Base-by-base conservation (phyloP, 2,888 invertebrate genomes). In the Phasia obesa region DNA sequence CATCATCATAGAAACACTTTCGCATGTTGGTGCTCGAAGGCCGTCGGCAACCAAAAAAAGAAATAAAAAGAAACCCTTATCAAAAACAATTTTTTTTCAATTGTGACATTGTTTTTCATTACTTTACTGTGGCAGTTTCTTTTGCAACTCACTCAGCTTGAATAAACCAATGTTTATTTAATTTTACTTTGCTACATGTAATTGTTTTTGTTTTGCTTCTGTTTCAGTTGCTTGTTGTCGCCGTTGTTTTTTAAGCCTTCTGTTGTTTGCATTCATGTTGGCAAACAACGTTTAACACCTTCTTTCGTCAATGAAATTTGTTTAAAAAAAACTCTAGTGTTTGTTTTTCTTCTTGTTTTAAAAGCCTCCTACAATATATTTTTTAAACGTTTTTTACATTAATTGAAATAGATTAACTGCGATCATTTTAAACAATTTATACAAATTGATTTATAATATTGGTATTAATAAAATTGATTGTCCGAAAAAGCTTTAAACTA, bases 231-330 rank as follows among this genome's bases (percentile, higher is more conserved):
- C 25, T 64, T 55, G n/a, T n/a, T 64, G 4, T 11, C 23, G 53
- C 27, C 35, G 15, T 64, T 53, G 44, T 19, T 49, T 35, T 42
- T 42, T 42, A 31, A 57, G 21, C 49, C 27, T 57, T 70, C 25
- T 27, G 17, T 65, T 57, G 47, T 75, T 75, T 75, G 19, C 44
- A 55, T 47, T 73, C 31, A 44, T 47, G 19, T 60, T 44, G 11
- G 60, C 27, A 55, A 44, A 49, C 53, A 80, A 38, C 67, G 38
- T 69, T 80, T 70, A 69, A 62, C 74, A 80, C 69, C 51, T 80
- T 69, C 19, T 55, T 19, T 47, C 15, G 44, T 17, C 44, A 7
- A 7, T 47, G 44, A 6, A 44, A 17, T 17, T 2, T 44, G 44
- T 44, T n/a, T n/a, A n/a, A 7, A n/a, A 44, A 44, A 44, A 17